phyloP scores from a whole-genome alignment of 2,113 vertebrate species.

The Leptobrachium ailaonicum region DNA sequence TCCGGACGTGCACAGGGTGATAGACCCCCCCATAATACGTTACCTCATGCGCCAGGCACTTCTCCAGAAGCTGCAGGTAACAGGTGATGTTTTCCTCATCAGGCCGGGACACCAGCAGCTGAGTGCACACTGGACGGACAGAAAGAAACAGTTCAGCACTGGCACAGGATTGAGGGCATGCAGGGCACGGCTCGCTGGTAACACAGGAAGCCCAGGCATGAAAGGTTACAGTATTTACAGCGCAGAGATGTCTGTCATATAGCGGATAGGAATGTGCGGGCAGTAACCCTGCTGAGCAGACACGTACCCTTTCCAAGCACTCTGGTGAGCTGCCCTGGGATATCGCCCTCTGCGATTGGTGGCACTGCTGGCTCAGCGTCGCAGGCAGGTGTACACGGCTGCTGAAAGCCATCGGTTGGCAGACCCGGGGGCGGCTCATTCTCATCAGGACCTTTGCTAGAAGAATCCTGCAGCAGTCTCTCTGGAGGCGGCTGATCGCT shows the following conservation, averaged over 20 bases:
- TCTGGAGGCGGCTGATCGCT: slow-evolving; percentile 40
- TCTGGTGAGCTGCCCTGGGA: slow-evolving; percentile 90
- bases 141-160: neutral
- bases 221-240: neutral
- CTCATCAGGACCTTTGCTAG: slow-evolving; percentile 66
- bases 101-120: slow-evolving; percentile 88
- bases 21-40: slow-evolving; percentile 12
- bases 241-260: neutral
- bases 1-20: too few relatives aligned
- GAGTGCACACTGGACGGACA: slow-evolving; percentile 80
- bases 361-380: slow-evolving; percentile 81
- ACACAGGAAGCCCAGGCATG: neutral
- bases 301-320: slow-evolving; percentile 92
- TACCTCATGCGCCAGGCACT: slow-evolving; percentile 89
- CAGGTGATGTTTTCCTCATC: slow-evolving; percentile 93
- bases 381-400: slow-evolving; percentile 75
- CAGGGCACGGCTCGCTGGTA: too few relatives aligned
- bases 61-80: slow-evolving; percentile 94
- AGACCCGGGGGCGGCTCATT: slow-evolving; percentile 65
- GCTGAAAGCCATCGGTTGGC: slow-evolving; percentile 71
- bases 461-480: slow-evolving; percentile 62
- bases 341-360: slow-evolving; percentile 86
- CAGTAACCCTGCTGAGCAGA: too few relatives aligned
- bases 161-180: too few relatives aligned
- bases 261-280: too few relatives aligned